phyloP scores from a whole-genome alignment of 2,888 invertebrate species.

The Drepana falcataria region DNA sequence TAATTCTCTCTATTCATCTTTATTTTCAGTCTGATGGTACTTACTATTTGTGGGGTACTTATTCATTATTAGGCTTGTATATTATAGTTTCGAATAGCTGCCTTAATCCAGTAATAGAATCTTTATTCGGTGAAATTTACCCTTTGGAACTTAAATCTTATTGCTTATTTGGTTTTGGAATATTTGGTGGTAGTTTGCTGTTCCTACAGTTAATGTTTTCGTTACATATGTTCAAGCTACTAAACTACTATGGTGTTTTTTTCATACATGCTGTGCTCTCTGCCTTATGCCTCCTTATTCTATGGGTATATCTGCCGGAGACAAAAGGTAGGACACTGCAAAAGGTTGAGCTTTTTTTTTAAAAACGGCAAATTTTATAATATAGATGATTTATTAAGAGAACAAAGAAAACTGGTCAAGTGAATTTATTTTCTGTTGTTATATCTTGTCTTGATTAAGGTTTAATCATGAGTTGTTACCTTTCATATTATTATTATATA shows the following conservation, averaged over 20 bases:
- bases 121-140: constrained; percentile 23
- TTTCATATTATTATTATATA: too few species aligned
- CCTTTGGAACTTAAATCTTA: constrained; percentile 27
- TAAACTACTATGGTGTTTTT: constrained; percentile 30
- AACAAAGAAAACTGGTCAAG: neutral
- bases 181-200: constrained; percentile 13
- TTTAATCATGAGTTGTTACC: too few species aligned
- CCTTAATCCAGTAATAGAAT: constrained; percentile 25
- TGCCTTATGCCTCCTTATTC: constrained; percentile 18
- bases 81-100: constrained; percentile 21
- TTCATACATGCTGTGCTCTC: constrained; percentile 18
- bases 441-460: too few species aligned
- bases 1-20: constrained; percentile 12
- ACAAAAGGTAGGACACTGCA: constrained; percentile 30
- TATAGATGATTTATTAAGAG: constrained; percentile 1
- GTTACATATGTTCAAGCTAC: constrained; percentile 14
- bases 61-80: constrained; percentile 19
- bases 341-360: constrained; percentile 30
- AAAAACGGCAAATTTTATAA: constrained; percentile 15
- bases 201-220: constrained; percentile 23
- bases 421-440: too few species aligned
- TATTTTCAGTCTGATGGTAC: constrained; percentile 6
- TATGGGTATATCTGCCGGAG: constrained; percentile 29
- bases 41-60: constrained; percentile 11
- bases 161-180: constrained; percentile 15